phyloP scores from a whole-genome alignment of 2,113 vertebrate species.

The Passer domesticus region DNA sequence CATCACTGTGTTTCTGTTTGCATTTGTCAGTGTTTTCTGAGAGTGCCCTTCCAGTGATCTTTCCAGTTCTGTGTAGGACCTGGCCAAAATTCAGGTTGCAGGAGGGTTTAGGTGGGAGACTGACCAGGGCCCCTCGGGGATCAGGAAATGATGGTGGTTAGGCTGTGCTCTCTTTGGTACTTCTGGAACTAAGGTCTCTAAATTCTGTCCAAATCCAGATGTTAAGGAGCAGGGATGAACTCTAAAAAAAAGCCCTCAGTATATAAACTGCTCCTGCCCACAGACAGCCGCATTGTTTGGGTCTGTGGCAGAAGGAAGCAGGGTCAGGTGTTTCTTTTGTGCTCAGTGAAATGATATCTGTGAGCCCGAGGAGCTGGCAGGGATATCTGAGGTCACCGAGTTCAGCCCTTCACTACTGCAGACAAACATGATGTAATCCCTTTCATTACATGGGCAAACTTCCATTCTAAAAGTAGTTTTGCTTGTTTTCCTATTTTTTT shows the following conservation, averaged over 20 bases:
- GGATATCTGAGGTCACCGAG: slow-evolving; percentile 14
- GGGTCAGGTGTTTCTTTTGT: slow-evolving; percentile 52
- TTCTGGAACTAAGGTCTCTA: background rate
- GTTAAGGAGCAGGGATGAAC: background rate
- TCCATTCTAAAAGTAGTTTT: slow-evolving; percentile 28
- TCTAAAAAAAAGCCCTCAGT: background rate
- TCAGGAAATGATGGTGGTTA: background rate
- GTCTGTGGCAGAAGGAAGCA: background rate
- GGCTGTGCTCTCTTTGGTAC: background rate
- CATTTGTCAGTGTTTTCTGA: background rate
- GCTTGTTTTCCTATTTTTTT: background rate
- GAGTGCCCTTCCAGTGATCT: background rate
- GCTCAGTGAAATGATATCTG: background rate
- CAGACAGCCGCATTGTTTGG: background rate
- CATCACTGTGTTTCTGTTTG: background rate
- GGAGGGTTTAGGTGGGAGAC: background rate
- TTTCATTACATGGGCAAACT: slow-evolving; percentile 27
- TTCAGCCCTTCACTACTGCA: slow-evolving; percentile 22
- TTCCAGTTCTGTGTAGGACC: background rate
- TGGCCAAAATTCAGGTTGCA: background rate
- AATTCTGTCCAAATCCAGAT: background rate
- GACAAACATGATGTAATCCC: slow-evolving; percentile 41
- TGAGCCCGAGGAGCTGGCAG: background rate
- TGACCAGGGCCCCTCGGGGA: accelerated
- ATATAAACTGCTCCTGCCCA: background rate